Evolutionary conservation across 2,888 invertebrate genomes (phyloP), one percentile per base, ranked within the genome.

Genomic region (Molanna angustata): DNA sequence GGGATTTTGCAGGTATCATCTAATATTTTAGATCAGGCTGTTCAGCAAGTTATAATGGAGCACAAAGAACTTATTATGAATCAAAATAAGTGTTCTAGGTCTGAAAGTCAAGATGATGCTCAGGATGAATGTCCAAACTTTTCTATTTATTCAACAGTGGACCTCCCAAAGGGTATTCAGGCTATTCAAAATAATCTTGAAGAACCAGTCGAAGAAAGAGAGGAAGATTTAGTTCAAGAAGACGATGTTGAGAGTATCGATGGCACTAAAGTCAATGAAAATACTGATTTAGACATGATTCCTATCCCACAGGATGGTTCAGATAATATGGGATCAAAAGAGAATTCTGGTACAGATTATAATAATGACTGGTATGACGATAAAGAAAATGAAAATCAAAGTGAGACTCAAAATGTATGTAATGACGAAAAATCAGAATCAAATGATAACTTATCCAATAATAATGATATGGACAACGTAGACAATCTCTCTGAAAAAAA

Each of bases 41-140:
- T 74, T 39, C 65, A 72, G 2, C 70, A 70, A 54, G 75, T 70
- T 50, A 63, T 77, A 53, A 64, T 64, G 19, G 72, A 73, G 60
- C 74, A 74, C 61, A 64, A 71, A 44, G 66, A 63, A 14, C 61
- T 69, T n/a, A 62, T 68, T n/a, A 61, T 61, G 31, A 52, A 59
- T 31, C 49, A 60, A 17, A 57, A 61, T 11, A 61, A 69, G 18
- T 66, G 64, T 21, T 63, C 68, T 14, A 67, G 68, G 44, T 66
- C 67, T 52, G 68, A 65, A 44, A 46, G 46, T 11, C 49, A 40
- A 11, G 52, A 44, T 7, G 49, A 48, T 20, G 48, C 79, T 14
- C 83, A 82, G 49, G 85, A 86, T 1, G 88, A 86, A 62, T 91
- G 90, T 68, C 91, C 91, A 3, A 91, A 91, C 69, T 90, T 90